Percentiles rank a stretch among this genome's conserved stretches.
Conservation (phyloP, 2,113 vertebrate species). For the Cygnus atratus region DNA sequence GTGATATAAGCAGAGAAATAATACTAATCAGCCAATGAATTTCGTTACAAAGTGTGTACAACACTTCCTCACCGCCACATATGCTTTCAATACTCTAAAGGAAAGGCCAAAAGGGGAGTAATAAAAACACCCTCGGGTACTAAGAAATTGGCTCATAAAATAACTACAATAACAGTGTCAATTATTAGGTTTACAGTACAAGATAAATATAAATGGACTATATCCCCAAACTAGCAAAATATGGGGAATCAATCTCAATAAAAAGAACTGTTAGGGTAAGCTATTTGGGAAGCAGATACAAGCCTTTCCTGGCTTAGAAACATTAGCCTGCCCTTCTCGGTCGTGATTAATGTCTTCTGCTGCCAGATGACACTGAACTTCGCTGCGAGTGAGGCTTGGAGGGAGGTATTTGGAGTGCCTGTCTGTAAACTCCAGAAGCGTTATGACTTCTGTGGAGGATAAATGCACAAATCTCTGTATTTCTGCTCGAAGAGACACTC, state of each 20-base stretch:
- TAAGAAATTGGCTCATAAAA: constrained; percentile 62
- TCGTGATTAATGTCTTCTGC: constrained; percentile 55
- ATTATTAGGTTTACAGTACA: constrained; percentile 63
- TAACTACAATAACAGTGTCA: constrained; percentile 58
- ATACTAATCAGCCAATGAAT: neutral
- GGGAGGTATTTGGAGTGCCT: constrained; percentile 41
- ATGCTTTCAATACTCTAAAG: neutral
- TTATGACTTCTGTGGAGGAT: constrained; percentile 20
- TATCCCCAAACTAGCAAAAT: constrained; percentile 58
- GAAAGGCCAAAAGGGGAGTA: constrained; percentile 32
- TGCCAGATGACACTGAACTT: constrained; percentile 52
- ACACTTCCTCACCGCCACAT: neutral
- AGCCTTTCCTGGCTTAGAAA: constrained; percentile 53
- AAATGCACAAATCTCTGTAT: constrained; percentile 29
- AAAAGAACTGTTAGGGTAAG: constrained; percentile 68
- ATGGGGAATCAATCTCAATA: constrained; percentile 70
- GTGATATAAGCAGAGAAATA: neutral
- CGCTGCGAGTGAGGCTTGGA: neutral
- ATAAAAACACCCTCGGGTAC: constrained; percentile 43
- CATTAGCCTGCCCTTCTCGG: constrained; percentile 38
- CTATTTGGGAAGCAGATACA: constrained; percentile 63
- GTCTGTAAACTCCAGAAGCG: neutral
- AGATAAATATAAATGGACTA: constrained; percentile 67
- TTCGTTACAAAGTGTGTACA: neutral
- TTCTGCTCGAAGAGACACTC: constrained; percentile 32